These are phyloP conservation scores for Malurus splendens DNA, from an alignment of 2,797 vertebrate species.

Conservation along the genomic window DNA sequence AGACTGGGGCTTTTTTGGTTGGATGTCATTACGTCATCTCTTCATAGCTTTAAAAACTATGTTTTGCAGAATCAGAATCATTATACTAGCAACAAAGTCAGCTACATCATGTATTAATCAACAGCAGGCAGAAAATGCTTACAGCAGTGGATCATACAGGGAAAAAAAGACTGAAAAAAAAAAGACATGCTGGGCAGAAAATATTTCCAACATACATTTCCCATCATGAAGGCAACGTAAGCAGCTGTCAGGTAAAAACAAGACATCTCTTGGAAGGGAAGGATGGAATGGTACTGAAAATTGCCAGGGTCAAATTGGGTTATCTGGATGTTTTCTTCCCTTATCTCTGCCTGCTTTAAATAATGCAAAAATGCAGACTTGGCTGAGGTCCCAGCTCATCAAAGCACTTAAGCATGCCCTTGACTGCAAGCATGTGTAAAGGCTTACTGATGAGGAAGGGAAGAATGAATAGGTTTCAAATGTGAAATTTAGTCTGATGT, in stretches of 20 bases:
- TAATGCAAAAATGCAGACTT: conserved; percentile 11
- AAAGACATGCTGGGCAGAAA: not conserved
- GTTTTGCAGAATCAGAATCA: not conserved
- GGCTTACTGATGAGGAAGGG: not conserved
- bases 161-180: not conserved
- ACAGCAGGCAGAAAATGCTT: not conserved
- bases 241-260: not conserved
- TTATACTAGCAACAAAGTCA: not conserved
- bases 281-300: not conserved
- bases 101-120: not conserved
- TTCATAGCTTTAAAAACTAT: not conserved
- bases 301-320: not conserved
- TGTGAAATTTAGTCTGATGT: not conserved
- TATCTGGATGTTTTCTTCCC: not conserved
- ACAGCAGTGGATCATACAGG: not conserved
- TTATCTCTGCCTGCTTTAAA: conserved; percentile 9
- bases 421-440: not conserved
- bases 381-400: conserved; percentile 29
- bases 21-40: not conserved
- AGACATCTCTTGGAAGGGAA: not conserved
- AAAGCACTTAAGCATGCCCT: conserved; percentile 1
- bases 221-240: not conserved
- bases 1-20: not conserved
- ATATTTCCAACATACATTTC: not conserved
- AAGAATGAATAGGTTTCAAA: not conserved